Conservation (phyloP, 2,113 vertebrate species). For the Gymnogyps californianus region DNA sequence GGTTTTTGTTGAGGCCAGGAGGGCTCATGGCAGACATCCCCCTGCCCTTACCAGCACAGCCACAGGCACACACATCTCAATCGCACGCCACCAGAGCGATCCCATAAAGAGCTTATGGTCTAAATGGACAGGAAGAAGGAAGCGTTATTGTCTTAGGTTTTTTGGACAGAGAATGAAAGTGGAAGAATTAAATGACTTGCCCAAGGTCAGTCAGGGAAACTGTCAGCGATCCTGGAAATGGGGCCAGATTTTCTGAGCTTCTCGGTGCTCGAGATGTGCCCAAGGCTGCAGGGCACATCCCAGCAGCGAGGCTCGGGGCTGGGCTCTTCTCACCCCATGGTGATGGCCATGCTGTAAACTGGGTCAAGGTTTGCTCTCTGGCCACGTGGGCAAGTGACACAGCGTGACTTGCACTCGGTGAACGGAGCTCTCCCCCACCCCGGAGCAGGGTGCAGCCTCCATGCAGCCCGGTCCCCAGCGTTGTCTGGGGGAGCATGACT, state of each 20-base stretch:
- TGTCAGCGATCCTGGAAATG: neutral
- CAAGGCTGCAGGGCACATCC: neutral
- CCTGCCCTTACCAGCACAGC: neutral
- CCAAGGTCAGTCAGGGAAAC: neutral
- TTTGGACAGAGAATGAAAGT: neutral
- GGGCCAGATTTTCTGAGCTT: neutral
- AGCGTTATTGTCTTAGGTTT: neutral
- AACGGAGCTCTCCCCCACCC: neutral
- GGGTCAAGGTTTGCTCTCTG: neutral
- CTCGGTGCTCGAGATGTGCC: neutral
- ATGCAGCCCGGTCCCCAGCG: accelerated
- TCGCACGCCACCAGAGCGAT: accelerated
- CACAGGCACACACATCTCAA: neutral
- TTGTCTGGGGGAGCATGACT: no score
- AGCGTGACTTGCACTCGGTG: accelerated
- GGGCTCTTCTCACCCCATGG: neutral
- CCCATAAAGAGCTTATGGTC: neutral
- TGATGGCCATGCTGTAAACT: no score
- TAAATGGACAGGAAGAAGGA: neutral
- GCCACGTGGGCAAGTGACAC: neutral
- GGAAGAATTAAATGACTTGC: neutral
- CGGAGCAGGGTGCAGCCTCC: neutral
- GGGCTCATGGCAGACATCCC: neutral
- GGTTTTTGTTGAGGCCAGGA: neutral
- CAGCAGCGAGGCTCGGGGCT: accelerated